Base-by-base conservation (phyloP, 2,888 invertebrate species). In the Erebia aethiops region DNA sequence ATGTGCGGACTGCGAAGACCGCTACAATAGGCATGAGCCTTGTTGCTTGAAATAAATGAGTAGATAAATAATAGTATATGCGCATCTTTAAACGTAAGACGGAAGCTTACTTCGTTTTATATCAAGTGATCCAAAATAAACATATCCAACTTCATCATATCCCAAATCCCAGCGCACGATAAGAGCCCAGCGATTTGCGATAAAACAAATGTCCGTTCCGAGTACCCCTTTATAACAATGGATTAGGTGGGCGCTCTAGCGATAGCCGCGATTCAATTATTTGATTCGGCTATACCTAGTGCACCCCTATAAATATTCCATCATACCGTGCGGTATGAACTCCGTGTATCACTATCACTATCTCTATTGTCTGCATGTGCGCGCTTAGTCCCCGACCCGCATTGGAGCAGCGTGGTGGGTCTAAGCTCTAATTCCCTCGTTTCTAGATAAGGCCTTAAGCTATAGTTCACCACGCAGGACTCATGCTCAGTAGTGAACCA, bases 181-280 rank as follows among this genome's bases (percentile, higher is more conserved):
- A 61, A 51, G 61, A 60, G 14, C 41, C 41, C 14, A 61, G 56
- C 41, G 35, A 67, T 68, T 61, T 61, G 61, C 52, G 43, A 68
- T 61, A 61, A 67, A 60, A 67, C 41, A 68, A 41, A 68, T 43
- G 7, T 18, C 51, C 60, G 35, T 60, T 60, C 41, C 64, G 60
- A 67, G 64, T 16, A 49, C 60, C 43, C 51, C 67, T 66, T 51
- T 73, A 57, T 43, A 61, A 73, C 51, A 68, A 66, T 66, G 56
- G 65, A 71, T 65, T 51, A 70, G 58, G 54, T 54, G 35, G 67
- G 67, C 41, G 46, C 54, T 41, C 14, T 13, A 16, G 43, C 26
- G 68, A 70, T 71, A 68, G 56, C 57, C 11, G 35, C 61, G 73
- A 73, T 73, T 71, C 68, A 66, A 73, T 73, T 68, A 71, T 73